Evolutionary conservation across 1,140 invertebrate genomes (phyloP), one percentile per base, ranked within the genome.

Genomic region (Plectrocnemia conspersa): DNA sequence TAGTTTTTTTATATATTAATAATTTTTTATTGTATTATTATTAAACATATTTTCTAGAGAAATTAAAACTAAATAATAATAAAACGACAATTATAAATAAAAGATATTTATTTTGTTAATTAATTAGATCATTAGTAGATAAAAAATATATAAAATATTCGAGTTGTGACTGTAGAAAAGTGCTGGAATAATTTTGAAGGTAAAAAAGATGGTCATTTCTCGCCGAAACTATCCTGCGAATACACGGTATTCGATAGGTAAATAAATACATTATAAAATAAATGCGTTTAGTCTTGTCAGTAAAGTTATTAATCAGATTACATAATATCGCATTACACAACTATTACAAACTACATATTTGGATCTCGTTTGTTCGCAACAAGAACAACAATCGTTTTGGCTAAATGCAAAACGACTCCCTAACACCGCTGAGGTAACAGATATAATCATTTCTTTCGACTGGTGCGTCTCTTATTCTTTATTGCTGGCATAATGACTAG

Each of bases 91-190:
- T 29, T 29, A 13, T 9, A 29, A 29, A 29, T 29, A 29, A 9
- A 13, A 29, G 27, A 29, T n/a, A 7, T 60, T 52, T 56, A 60
- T 60, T n/a, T 60, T 47, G 54, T 56, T 53, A 56, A 56, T 54
- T 25, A 44, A 55, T 59, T 52, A 55, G 52, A 10, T 27, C 46
- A 55, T 59, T 59, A 59, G 57, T 59, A 52, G 55, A 55, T 59
- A 59, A 59, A 55, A 55, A 46, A 25, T 48, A 41, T 10, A 42
- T 6, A 15, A 46, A 16, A 29, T 46, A 45, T 19, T 2, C 21
- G 2, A 6, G 4, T 19, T 24, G 2, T 11, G 6, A 45, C 5
- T n/a, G n/a, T n/a, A n/a, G n/a, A n/a, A n/a, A n/a, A n/a, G n/a
- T n/a, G n/a, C n/a, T n/a, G n/a, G n/a, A n/a, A n/a, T n/a, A n/a